Percentiles rank a stretch among this genome's conserved stretches.
phyloP scores from a whole-genome alignment of 2,797 vertebrate genomes.

The Xiphorhynchus erythropygius region DNA sequence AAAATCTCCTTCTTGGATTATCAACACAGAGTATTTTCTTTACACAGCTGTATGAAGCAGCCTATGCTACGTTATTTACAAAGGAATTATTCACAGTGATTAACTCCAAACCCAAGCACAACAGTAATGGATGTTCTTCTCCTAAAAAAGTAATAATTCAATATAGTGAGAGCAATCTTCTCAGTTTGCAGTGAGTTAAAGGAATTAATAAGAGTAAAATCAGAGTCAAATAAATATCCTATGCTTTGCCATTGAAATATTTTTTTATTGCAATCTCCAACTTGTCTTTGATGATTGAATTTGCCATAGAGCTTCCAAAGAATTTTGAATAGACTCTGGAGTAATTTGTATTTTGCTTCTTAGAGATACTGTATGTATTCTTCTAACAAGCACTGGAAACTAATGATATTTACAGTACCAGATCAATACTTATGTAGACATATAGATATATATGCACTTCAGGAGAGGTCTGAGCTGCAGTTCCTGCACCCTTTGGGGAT shows the following conservation, averaged over 20 bases:
- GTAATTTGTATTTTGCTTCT: not conserved
- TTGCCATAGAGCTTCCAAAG: not conserved
- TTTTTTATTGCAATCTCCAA: not conserved
- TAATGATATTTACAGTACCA: too few species aligned
- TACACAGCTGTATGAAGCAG: not conserved
- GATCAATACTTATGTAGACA: too few species aligned
- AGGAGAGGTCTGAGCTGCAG: not conserved
- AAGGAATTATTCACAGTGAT: not conserved
- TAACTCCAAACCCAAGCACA: not conserved
- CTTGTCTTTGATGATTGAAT: not conserved
- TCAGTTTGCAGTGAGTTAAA: not conserved
- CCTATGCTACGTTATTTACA: not conserved
- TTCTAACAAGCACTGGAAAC: not conserved
- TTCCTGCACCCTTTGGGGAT: not conserved
- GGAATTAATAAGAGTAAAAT: not conserved
- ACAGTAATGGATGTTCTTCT: not conserved
- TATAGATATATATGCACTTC: not conserved
- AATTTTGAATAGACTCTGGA: not conserved
- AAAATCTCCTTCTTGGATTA: not conserved
- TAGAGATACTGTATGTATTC: not conserved
- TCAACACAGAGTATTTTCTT: not conserved
- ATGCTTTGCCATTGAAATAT: not conserved
- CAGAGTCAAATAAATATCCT: not conserved
- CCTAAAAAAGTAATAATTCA: not conserved
- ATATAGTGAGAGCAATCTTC: not conserved